Conservation (phyloP, 2,113 vertebrate genomes). For the Percopsis transmontana region DNA sequence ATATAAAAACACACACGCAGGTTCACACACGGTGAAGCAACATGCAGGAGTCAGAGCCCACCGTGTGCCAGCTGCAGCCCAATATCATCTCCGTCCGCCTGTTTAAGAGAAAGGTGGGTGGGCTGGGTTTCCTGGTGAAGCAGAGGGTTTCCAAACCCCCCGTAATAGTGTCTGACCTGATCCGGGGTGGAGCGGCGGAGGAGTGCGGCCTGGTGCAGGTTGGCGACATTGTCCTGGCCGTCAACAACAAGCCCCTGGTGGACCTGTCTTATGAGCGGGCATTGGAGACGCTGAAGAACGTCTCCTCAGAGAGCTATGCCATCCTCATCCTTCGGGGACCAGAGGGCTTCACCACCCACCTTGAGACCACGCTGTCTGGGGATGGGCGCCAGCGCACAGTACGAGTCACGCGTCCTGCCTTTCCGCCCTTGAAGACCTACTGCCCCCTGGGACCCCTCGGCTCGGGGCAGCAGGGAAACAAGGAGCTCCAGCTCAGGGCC, state of each 20-base stretch:
- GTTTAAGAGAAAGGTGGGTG: constrained; percentile 93
- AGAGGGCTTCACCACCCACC: constrained; percentile 94
- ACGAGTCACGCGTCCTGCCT: constrained; percentile 87
- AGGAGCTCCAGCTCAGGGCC: constrained; percentile 78
- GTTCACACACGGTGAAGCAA: constrained; percentile 28
- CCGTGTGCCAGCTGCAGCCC: constrained; percentile 94
- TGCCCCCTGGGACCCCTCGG: constrained; percentile 78
- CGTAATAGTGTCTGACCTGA: constrained; percentile 93
- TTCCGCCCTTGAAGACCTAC: constrained; percentile 67
- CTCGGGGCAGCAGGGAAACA: constrained; percentile 60
- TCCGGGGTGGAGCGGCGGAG: constrained; percentile 91
- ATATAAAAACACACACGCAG: constrained; percentile 13
- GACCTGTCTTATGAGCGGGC: constrained; percentile 90
- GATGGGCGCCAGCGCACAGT: constrained; percentile 93
- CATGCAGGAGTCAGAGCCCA: constrained; percentile 90
- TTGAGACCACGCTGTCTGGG: constrained; percentile 91
- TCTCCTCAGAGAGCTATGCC: constrained; percentile 90
- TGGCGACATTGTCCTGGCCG: constrained; percentile 93
- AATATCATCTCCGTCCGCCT: constrained; percentile 97
- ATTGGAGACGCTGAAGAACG: constrained; percentile 89
- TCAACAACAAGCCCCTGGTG: constrained; percentile 93
- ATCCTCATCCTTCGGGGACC: constrained; percentile 94
- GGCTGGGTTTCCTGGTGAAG: constrained; percentile 96
- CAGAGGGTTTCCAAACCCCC: constrained; percentile 92
- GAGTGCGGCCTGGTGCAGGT: constrained; percentile 96